A percentile compares a stretch with the other conserved stretches of the same genome.
Evolutionary conservation across 2,888 invertebrate genomes (phyloP).

Genomic region (Rhabditoides inermis): DNA sequence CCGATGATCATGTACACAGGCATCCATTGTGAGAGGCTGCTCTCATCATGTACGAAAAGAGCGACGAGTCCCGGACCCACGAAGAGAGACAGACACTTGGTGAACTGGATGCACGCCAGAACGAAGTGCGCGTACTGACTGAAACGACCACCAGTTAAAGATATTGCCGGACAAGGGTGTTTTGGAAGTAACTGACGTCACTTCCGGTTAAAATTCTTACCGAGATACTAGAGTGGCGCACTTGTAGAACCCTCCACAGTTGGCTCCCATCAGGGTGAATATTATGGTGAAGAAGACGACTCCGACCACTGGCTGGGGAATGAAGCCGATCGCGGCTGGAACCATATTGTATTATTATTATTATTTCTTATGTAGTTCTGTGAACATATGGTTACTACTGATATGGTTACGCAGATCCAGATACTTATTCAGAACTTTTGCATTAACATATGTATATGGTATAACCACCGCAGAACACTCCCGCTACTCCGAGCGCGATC

Average conservation of each 20-base stretch:
- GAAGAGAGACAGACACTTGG: slow-evolving; percentile 43
- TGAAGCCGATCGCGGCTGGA: too few relatives aligned
- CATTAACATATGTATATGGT: too few relatives aligned
- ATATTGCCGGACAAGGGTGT: too few relatives aligned
- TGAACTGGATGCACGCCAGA: slow-evolving; percentile 40
- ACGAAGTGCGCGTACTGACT: slow-evolving; percentile 41
- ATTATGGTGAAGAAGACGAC: slow-evolving; percentile 30
- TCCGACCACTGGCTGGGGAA: too few relatives aligned
- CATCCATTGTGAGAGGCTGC: slow-evolving; percentile 18
- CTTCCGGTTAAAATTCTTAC: too few relatives aligned
- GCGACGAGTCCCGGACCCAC: slow-evolving; percentile 36
- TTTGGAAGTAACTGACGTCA: too few relatives aligned
- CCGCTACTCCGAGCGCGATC: slow-evolving; percentile 32
- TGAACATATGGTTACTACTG: too few relatives aligned
- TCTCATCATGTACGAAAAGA: slow-evolving; percentile 32
- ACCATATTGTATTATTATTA: too few relatives aligned
- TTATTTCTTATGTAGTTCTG: too few relatives aligned
- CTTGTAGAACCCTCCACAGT: slow-evolving; percentile 48
- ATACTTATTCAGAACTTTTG: too few relatives aligned
- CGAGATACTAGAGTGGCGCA: slow-evolving; percentile 40
- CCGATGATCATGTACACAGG: slow-evolving; percentile 14
- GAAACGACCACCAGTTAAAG: too few relatives aligned
- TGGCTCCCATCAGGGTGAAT: slow-evolving; percentile 35
- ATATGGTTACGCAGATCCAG: too few relatives aligned
- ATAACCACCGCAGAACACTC: slow-evolving; percentile 24